These are phyloP conservation scores for Acrobasis suavella DNA, from an alignment of 2,888 invertebrate genomes.

Conservation along the genomic window DNA sequence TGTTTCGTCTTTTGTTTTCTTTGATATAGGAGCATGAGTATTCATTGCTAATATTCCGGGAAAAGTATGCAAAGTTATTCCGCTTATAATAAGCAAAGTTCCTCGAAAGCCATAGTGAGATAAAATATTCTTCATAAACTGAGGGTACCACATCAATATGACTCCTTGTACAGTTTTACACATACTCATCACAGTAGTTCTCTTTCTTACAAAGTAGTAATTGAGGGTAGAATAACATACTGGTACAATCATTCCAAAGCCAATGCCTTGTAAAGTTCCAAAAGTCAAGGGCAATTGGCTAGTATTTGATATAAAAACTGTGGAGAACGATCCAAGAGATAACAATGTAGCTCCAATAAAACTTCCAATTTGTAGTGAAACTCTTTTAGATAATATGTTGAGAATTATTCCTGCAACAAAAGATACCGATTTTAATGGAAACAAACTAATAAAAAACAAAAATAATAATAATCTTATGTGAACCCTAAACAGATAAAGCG, in stretches of 20 bases:
- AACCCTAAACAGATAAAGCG: not conserved
- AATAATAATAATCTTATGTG: not conserved
- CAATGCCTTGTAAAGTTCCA: conserved; percentile 82
- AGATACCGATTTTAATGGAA: not conserved
- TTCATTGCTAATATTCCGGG: conserved; percentile 83
- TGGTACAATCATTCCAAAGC: conserved; percentile 85
- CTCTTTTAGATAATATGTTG: conserved; percentile 78
- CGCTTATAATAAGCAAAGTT: conserved; percentile 82
- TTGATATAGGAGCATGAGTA: conserved; percentile 54
- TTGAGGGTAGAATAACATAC: conserved; percentile 85
- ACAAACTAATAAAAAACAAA: conserved; percentile 6
- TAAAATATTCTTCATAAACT: conserved; percentile 75
- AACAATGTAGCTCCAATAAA: conserved; percentile 79
- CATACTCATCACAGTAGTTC: conserved; percentile 84
- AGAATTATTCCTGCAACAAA: conserved; percentile 80
- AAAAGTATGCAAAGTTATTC: conserved; percentile 82
- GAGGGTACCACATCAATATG: conserved; percentile 83
- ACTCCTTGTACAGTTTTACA: conserved; percentile 84
- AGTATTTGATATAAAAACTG: conserved; percentile 79
- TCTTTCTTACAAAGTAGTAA: conserved; percentile 82
- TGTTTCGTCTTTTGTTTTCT: conserved; percentile 55
- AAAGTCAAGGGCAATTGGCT: conserved; percentile 82
- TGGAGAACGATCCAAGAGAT: conserved; percentile 75
- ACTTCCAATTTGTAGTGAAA: conserved; percentile 80
- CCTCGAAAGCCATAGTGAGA: conserved; percentile 84